phyloP scores from a whole-genome alignment of 1,140 invertebrate species.

The Doryteuthis pealeii region DNA sequence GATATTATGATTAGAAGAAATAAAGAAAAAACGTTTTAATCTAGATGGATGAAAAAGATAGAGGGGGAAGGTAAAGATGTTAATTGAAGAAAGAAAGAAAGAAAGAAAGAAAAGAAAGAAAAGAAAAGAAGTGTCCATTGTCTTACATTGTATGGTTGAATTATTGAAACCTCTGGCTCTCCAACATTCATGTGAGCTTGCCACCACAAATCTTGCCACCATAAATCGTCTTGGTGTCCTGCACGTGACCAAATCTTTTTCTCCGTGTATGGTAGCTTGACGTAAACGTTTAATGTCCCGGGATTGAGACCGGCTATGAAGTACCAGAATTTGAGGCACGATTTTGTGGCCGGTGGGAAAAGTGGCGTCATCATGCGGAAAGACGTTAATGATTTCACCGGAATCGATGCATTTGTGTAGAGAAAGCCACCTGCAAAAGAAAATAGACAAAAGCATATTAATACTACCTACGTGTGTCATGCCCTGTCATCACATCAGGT shows the following conservation, averaged over 20 bases:
- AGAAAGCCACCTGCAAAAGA: too few relatives aligned
- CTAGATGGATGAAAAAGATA: too few relatives aligned
- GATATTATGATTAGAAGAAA: too few relatives aligned
- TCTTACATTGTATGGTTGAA: too few relatives aligned
- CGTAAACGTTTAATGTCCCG: constrained; percentile 40
- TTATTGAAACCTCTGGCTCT: neutral
- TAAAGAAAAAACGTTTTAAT: too few relatives aligned
- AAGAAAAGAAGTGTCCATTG: too few relatives aligned
- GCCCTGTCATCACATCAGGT: too few relatives aligned
- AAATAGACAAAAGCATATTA: too few relatives aligned
- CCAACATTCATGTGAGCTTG: neutral
- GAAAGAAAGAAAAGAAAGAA: neutral
- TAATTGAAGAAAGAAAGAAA: neutral
- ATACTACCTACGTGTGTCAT: too few relatives aligned
- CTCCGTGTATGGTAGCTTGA: neutral
- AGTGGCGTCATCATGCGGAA: constrained; percentile 37
- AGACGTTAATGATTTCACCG: too few relatives aligned
- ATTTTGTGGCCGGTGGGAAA: constrained; percentile 35
- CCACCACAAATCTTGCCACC: too few relatives aligned
- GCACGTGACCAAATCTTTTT: constrained; percentile 36
- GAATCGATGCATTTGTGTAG: too few relatives aligned
- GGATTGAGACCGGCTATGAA: constrained; percentile 36
- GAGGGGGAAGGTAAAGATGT: neutral
- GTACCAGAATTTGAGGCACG: constrained; percentile 51
- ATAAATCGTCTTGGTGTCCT: constrained; percentile 51